These are phyloP conservation scores for Horisme vitalbata DNA, from an alignment of 2,888 invertebrate species.

Conservation along the genomic window DNA sequence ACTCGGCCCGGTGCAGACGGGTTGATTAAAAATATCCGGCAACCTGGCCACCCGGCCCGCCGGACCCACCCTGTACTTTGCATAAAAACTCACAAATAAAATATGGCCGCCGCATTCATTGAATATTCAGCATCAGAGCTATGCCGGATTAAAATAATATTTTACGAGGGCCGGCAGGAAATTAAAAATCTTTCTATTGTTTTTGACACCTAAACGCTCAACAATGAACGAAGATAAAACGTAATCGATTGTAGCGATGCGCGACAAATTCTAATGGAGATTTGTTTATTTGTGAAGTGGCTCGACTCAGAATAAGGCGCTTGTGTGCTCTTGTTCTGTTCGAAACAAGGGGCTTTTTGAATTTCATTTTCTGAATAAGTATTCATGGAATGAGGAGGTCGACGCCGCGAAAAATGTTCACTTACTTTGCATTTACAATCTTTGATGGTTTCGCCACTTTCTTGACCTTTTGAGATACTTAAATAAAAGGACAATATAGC, in stretches of 20 bases:
- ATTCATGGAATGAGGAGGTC: background rate
- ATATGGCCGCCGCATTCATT: conserved; percentile 59
- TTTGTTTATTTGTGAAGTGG: conserved; percentile 30
- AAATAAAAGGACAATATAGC: too few relatives aligned
- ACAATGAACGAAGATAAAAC: conserved; percentile 43
- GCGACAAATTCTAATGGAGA: conserved; percentile 23
- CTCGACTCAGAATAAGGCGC: background rate
- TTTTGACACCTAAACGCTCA: conserved; percentile 54
- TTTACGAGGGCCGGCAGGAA: conserved; percentile 66
- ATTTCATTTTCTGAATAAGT: conserved; percentile 8
- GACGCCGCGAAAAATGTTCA: background rate
- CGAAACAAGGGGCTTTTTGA: background rate
- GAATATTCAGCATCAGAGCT: conserved; percentile 63
- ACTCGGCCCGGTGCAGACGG: conserved; percentile 20
- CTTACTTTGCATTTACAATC: too few relatives aligned
- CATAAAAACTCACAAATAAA: conserved; percentile 64
- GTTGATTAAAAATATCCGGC: conserved; percentile 53
- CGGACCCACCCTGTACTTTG: conserved; percentile 42
- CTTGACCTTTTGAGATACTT: too few relatives aligned
- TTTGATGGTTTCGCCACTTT: too few relatives aligned
- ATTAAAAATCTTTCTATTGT: conserved; percentile 71
- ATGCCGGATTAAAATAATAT: conserved; percentile 70
- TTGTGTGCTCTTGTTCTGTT: conserved; percentile 1
- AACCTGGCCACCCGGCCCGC: conserved; percentile 12
- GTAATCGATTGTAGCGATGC: conserved; percentile 31